A percentile compares a stretch with the other conserved stretches of the same genome.
These are phyloP conservation scores for Bombylius discolor DNA, from an alignment of 2,888 invertebrate genomes.

Conservation along the genomic window DNA sequence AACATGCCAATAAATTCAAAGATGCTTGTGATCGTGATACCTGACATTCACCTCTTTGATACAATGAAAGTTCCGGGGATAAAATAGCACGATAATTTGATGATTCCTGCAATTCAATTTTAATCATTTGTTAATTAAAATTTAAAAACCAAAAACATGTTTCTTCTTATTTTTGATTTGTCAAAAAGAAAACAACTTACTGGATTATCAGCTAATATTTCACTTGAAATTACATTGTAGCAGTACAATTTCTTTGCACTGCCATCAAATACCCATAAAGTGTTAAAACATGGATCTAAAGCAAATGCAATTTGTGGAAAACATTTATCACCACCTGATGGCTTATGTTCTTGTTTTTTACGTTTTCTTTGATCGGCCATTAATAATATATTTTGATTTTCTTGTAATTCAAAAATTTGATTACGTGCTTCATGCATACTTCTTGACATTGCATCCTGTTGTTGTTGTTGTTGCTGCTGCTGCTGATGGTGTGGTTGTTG, in stretches of 20 bases:
- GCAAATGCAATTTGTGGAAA: conserved; percentile 34
- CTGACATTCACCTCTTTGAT: conserved; percentile 51
- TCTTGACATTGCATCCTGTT: conserved; percentile 27
- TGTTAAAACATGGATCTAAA: conserved; percentile 83
- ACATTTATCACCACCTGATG: conserved; percentile 21
- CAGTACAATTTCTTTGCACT: conserved; percentile 48
- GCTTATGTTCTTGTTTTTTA: conserved; percentile 18
- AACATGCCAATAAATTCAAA: conserved; percentile 72
- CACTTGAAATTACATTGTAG: conserved; percentile 73
- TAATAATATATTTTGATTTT: conserved; percentile 20
- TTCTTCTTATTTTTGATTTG: no score
- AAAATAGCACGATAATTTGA: conserved; percentile 46
- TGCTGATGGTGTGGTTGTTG: conserved; percentile 1
- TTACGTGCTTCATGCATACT: conserved; percentile 36
- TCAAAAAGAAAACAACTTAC: conserved; percentile 18
- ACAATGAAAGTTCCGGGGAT: conserved; percentile 70
- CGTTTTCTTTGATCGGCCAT: conserved; percentile 19
- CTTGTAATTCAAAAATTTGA: conserved; percentile 32
- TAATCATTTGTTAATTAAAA: no score
- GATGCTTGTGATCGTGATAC: conserved; percentile 82
- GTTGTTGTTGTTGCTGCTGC: conserved; percentile 1
- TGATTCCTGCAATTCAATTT: conserved; percentile 21
- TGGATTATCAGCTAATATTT: conserved; percentile 37
- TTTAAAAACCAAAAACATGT: no score
- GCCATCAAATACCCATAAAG: conserved; percentile 82